Conservation (phyloP, 2,113 vertebrate genomes). For the Silurus meridionalis region DNA sequence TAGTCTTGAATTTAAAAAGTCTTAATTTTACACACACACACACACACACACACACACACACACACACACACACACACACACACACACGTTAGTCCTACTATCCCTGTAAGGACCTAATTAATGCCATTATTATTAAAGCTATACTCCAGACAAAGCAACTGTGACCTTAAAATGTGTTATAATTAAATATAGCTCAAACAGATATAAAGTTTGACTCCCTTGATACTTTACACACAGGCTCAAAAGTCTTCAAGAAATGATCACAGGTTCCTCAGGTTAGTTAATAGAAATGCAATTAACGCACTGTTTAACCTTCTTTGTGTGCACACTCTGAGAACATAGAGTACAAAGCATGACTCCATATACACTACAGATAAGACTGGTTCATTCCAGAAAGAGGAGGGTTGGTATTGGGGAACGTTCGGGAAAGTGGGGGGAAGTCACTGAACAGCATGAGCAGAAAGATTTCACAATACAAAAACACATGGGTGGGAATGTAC, state of each 20-base stretch:
- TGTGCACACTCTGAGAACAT: slow-evolving; percentile 1
- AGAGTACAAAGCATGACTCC: background rate
- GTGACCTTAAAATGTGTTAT: background rate
- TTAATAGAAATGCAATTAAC: background rate
- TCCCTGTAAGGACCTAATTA: background rate
- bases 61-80: background rate
- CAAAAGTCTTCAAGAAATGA: background rate
- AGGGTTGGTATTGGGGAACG: background rate
- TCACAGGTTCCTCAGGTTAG: too few species aligned
- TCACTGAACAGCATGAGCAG: background rate
- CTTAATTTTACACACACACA: too few species aligned
- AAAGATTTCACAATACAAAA: slow-evolving; percentile 1
- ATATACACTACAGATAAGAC: background rate
- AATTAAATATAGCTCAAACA: background rate
- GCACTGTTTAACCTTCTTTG: background rate
- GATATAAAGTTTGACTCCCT: background rate
- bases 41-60: too few species aligned
- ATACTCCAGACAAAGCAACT: background rate
- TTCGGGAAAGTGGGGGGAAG: background rate
- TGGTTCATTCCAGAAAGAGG: background rate
- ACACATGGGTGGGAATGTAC: background rate
- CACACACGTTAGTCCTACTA: background rate
- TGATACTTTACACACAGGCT: background rate
- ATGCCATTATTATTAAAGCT: too few species aligned
- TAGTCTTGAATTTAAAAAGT: too few species aligned